Base-by-base conservation (phyloP, 2,888 invertebrate species). In the Eurytoma californica region DNA sequence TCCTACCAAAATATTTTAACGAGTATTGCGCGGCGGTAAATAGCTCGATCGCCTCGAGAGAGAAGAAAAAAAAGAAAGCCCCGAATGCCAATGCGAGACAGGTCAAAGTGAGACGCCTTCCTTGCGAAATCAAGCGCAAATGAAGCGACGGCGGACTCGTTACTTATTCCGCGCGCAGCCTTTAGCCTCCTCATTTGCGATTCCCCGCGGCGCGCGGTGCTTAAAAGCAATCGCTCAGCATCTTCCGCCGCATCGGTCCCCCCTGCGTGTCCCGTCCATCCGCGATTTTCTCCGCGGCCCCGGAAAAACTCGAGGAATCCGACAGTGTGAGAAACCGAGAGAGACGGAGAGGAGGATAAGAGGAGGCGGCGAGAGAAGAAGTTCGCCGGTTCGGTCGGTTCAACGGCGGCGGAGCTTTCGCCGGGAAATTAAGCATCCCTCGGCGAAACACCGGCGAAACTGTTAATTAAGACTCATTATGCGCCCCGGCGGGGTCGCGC, bases 401-500 rank as follows among this genome's bases (percentile, higher is more conserved):
- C 24, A 24, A 24, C 24, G 66, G 39, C 69, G 39, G 66, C 20
- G 47, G 58, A 28, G 63, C 58, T 72, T n/a, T 58, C 67, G 30
- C 82, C n/a, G 81, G 85, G 85, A 88, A 89, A 89, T 89, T 86
- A 87, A 90, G 89, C 87, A 88, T 86, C 84, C 87, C 86, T 39
- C 39, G 39, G 39, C 86, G 86, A 88, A 89, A 88, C 87, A 88
- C 30, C 87, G 86, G 85, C 86, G 87, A 87, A 88, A 88, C 90
- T 90, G 90, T 90, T 90, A 90, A 90, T 90, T 89, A 89, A 89
- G 90, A 90, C 89, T 90, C 88, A 90, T 89, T 90, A 89, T 86
- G 85, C 86, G 84, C 80, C 82, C 83, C 83, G 83, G 72, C 82
- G 79, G 80, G 18, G 61, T 39, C 63, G 51, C 63, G 63, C 68